These are phyloP conservation scores for Epistrophe eligans DNA, from an alignment of 2,888 invertebrate genomes.

Conservation along the genomic window DNA sequence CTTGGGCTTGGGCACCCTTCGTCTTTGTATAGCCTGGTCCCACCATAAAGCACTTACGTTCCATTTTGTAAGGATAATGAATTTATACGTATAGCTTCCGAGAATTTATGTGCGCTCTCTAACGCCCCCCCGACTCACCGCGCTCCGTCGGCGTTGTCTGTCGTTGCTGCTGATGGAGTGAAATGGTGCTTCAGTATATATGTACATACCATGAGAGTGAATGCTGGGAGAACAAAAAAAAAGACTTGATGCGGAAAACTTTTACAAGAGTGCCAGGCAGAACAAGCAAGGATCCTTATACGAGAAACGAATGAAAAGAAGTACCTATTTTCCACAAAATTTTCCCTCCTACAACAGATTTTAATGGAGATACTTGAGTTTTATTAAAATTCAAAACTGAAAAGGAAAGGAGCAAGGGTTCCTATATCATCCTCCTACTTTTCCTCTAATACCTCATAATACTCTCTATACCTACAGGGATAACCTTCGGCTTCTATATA, in stretches of 20 bases:
- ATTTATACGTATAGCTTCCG: constrained; percentile 71
- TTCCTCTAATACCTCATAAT: neutral
- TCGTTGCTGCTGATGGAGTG: constrained; percentile 5
- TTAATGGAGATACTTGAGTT: constrained; percentile 75
- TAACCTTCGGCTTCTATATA: constrained; percentile 2
- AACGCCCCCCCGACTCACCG: neutral
- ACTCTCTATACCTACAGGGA: neutral
- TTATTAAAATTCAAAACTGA: constrained; percentile 75
- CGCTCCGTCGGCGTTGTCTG: neutral
- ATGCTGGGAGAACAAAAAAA: constrained; percentile 4
- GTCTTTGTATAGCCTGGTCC: constrained; percentile 17
- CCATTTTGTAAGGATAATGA: constrained; percentile 74
- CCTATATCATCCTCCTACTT: neutral
- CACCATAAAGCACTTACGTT: constrained; percentile 63
- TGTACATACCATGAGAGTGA: constrained; percentile 40
- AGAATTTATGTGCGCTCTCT: constrained; percentile 57
- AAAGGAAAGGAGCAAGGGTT: constrained; percentile 40
- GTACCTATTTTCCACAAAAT: constrained; percentile 72
- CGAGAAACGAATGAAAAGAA: constrained; percentile 20
- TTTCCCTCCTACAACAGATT: constrained; percentile 70
- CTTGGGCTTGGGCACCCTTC: constrained; percentile 19
- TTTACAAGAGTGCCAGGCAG: constrained; percentile 68
- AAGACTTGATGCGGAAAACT: constrained; percentile 67
- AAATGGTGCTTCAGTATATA: constrained; percentile 15
- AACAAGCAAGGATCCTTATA: constrained; percentile 45